Percentiles rank a stretch among this genome's conserved stretches.
These are phyloP conservation scores for Melanitta fusca DNA, from an alignment of 2,797 vertebrate genomes.

Conservation along the genomic window DNA sequence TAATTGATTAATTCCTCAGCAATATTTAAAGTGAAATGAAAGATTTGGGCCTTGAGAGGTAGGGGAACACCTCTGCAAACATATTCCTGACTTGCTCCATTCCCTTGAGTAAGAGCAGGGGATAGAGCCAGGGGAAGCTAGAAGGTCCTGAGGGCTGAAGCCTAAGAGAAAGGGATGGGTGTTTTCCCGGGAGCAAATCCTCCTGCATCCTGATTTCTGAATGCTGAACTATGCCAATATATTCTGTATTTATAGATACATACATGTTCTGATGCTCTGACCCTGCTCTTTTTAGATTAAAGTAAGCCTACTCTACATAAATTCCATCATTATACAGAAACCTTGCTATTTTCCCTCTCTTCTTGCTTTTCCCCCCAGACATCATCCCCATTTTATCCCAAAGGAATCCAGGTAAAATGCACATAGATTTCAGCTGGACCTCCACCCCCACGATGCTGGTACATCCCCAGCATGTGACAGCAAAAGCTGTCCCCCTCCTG, in stretches of 20 bases:
- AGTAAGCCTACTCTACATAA: not conserved
- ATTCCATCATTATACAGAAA: not conserved
- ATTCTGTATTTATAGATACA: not conserved
- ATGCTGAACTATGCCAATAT: not conserved
- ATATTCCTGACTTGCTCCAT: not conserved
- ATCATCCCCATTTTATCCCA: not conserved
- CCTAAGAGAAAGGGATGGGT: not conserved
- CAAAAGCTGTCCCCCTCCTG: too few species aligned
- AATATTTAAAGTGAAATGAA: not conserved
- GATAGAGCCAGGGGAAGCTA: not conserved
- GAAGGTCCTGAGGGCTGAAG: not conserved
- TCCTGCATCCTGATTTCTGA: not conserved
- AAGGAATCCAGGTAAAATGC: not conserved
- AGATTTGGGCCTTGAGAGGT: not conserved
- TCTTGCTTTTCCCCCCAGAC: not conserved
- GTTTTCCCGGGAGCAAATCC: not conserved
- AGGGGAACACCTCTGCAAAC: not conserved
- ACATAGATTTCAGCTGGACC: not conserved
- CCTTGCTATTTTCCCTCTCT: not conserved
- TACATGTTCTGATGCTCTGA: not conserved
- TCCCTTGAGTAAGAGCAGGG: not conserved
- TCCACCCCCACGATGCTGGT: not conserved
- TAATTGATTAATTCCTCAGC: conserved; percentile 13
- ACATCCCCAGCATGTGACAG: too few species aligned
- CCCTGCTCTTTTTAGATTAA: not conserved